Evolutionary conservation across 2,113 vertebrate genomes (phyloP).

Genomic region (Podilymbus podiceps): DNA sequence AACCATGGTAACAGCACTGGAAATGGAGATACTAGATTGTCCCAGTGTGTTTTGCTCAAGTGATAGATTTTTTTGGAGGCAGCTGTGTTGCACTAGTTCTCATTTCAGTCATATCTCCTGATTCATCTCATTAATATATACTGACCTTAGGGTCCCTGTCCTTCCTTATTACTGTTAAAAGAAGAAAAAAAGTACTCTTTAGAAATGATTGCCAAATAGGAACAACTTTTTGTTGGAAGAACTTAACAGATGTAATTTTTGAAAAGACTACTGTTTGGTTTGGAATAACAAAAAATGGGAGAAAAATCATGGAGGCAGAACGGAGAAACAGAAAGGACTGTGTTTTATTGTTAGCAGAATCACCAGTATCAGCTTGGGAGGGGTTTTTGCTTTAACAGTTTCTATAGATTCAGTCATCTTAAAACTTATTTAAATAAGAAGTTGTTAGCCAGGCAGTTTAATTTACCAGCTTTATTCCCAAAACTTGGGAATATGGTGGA

Average conservation of each 20-base stretch:
- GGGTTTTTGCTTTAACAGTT: background rate
- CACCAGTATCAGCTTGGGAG: background rate
- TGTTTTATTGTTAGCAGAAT: background rate
- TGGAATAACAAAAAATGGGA: background rate
- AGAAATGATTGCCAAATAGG: background rate
- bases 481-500: background rate
- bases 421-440: background rate
- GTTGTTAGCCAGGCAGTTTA: background rate
- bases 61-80: slow-evolving; percentile 27
- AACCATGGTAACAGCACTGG: slow-evolving; percentile 78
- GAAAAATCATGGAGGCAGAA: background rate
- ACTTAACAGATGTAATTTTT: background rate
- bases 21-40: slow-evolving; percentile 65
- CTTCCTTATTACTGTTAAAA: slow-evolving; percentile 19
- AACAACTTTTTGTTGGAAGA: background rate
- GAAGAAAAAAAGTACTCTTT: background rate
- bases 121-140: slow-evolving; percentile 25
- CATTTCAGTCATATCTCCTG: slow-evolving; percentile 30
- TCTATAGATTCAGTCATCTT: background rate
- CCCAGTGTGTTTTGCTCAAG: slow-evolving; percentile 45
- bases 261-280: background rate
- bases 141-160: slow-evolving; percentile 27
- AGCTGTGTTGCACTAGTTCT: slow-evolving; percentile 16
- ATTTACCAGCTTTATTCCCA: background rate
- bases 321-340: background rate